These are phyloP conservation scores for Battus philenor DNA, from an alignment of 1,140 invertebrate species.

Conservation along the genomic window DNA sequence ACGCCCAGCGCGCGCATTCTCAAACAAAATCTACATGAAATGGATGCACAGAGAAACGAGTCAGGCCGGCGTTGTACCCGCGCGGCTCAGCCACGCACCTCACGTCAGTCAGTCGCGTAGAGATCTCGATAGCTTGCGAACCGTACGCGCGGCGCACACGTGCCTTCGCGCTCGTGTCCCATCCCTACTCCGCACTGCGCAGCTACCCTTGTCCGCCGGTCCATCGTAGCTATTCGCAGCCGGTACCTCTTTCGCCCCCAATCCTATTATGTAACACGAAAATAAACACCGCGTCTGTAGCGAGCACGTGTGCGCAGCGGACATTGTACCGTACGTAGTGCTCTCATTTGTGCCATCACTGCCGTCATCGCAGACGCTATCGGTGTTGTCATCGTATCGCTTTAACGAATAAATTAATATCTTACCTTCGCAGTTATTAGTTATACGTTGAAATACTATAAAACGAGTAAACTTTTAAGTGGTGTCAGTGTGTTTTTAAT, in stretches of 20 bases:
- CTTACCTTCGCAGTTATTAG: too few species aligned
- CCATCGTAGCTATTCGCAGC: conserved; percentile 29
- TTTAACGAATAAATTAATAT: too few species aligned
- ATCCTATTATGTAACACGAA: conserved; percentile 61
- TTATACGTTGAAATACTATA: too few species aligned
- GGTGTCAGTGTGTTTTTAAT: conserved; percentile 29
- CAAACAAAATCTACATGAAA: conserved; percentile 64
- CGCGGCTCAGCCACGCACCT: conserved; percentile 57
- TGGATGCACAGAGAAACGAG: conserved; percentile 54
- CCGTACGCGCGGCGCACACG: conserved; percentile 64
- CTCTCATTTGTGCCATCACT: conserved; percentile 19
- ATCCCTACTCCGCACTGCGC: conserved; percentile 42
- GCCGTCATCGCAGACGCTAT: background rate
- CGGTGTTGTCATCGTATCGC: too few species aligned
- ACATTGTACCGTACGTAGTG: conserved; percentile 28
- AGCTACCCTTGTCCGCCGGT: conserved; percentile 25
- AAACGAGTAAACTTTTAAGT: background rate
- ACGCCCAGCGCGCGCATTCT: conserved; percentile 70
- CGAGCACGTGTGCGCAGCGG: conserved; percentile 57
- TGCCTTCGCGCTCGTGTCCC: conserved; percentile 40
- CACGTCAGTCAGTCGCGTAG: conserved; percentile 63
- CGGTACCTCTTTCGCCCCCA: conserved; percentile 40
- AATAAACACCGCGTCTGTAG: conserved; percentile 53
- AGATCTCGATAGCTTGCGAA: conserved; percentile 60
- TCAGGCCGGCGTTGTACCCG: conserved; percentile 40